Evolutionary conservation across 2,797 vertebrate genomes (phyloP).

Genomic region (Simalia tracyae): DNA sequence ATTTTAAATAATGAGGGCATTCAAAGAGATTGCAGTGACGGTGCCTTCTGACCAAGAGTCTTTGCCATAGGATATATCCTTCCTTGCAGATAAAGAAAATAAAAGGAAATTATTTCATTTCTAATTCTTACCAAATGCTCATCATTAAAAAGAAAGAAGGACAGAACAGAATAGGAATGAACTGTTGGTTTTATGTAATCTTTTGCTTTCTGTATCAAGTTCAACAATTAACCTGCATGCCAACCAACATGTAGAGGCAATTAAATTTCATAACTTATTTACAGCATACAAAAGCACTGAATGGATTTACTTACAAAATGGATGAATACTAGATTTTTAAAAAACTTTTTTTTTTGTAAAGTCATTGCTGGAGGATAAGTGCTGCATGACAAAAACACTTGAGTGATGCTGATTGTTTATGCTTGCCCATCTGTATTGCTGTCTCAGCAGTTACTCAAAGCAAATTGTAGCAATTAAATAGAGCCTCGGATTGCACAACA

Average conservation of each 20-base stretch:
- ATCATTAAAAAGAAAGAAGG: background rate
- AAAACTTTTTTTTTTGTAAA: background rate
- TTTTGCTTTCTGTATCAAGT: background rate
- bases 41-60: slow-evolving; percentile 14
- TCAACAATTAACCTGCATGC: slow-evolving; percentile 1
- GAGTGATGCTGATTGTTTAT: background rate
- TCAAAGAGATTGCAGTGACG: background rate
- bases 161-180: background rate
- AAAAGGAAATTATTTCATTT: slow-evolving; percentile 48
- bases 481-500: slow-evolving; percentile 23
- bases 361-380: background rate
- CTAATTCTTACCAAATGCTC: slow-evolving; percentile 42
- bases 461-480: slow-evolving; percentile 13
- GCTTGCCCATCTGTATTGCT: background rate
- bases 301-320: background rate
- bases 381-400: background rate
- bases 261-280: slow-evolving; percentile 7
- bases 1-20: background rate
- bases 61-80: slow-evolving; percentile 36
- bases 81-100: slow-evolving; percentile 48
- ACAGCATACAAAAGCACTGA: background rate
- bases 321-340: background rate
- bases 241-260: background rate
- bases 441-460: slow-evolving; percentile 50
- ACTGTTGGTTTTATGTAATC: slow-evolving; percentile 7